A percentile compares a stretch with the other conserved stretches of the same genome.
Conservation (phyloP, 1,140 invertebrate genomes). For the Musca domestica region DNA sequence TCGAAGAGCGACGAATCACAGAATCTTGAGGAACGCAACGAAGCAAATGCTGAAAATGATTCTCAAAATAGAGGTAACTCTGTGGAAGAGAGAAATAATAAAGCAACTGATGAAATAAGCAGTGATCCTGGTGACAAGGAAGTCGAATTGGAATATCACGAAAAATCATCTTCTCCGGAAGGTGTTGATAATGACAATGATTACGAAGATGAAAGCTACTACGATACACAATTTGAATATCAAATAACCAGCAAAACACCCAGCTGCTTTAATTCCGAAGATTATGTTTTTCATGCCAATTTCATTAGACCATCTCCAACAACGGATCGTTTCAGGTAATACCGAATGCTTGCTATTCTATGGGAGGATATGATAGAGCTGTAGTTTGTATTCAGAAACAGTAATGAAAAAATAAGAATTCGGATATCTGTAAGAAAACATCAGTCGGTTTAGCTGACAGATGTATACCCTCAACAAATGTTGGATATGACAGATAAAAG, state of each 20-base stretch:
- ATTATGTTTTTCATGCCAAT: slow-evolving; percentile 33
- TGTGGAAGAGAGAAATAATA: background rate
- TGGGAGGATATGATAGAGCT: too few species aligned
- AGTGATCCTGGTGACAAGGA: slow-evolving; percentile 12
- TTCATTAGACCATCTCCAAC: slow-evolving; percentile 31
- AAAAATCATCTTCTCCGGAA: slow-evolving; percentile 2
- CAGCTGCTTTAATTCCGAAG: slow-evolving; percentile 37
- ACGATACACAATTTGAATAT: slow-evolving; percentile 29
- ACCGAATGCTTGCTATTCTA: too few species aligned
- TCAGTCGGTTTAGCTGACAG: too few species aligned
- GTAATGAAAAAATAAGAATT: too few species aligned
- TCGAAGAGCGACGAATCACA: background rate
- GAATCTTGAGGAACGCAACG: background rate
- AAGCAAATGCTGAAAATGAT: background rate
- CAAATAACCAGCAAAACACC: slow-evolving; percentile 37
- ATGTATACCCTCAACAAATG: too few species aligned
- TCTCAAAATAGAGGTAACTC: background rate
- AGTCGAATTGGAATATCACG: slow-evolving; percentile 22
- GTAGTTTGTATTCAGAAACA: too few species aligned
- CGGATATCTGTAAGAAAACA: too few species aligned
- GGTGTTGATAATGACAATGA: slow-evolving; percentile 23
- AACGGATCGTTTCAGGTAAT: slow-evolving; percentile 40
- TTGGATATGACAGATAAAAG: too few species aligned
- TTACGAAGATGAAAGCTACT: slow-evolving; percentile 32
- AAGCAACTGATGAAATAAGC: background rate